phyloP scores from a whole-genome alignment of 2,113 vertebrate genomes.

The Bujurquina vittata region DNA sequence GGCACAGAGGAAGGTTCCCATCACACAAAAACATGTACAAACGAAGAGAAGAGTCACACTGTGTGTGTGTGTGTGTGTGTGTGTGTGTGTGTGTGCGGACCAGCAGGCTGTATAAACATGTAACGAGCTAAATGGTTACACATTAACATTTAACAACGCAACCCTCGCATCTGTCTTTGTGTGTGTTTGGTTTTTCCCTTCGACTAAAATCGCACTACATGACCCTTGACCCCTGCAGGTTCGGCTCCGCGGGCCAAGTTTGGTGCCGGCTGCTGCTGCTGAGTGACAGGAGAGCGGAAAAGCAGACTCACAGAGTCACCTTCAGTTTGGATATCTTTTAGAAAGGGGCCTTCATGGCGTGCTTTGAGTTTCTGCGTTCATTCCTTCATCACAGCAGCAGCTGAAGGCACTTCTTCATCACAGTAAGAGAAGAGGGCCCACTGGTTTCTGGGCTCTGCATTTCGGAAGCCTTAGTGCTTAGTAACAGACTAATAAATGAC shows the following conservation, averaged over 20 bases:
- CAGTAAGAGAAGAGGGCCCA: background rate
- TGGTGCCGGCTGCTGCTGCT: background rate
- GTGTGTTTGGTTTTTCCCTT: background rate
- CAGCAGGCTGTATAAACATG: background rate
- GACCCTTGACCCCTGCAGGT: slow-evolving; percentile 4
- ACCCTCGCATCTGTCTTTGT: background rate
- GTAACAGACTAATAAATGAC: background rate
- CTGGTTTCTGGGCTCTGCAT: background rate
- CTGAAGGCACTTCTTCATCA: background rate
- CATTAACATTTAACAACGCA: slow-evolving; percentile 1
- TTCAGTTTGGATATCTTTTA: background rate
- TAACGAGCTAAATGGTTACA: background rate
- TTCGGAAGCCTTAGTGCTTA: background rate
- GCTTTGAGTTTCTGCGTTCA: background rate
- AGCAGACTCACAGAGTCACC: background rate
- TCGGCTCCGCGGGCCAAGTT: background rate
- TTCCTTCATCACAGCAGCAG: accelerated
- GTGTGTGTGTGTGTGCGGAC: background rate
- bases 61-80: no score
- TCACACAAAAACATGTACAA: background rate
- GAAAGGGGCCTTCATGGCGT: accelerated
- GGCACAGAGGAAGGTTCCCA: background rate
- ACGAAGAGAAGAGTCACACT: background rate
- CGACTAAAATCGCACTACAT: background rate
- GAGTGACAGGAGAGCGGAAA: background rate